Conservation (phyloP, 2,888 invertebrate genomes). For the Mesopsocus fuscifrons region DNA sequence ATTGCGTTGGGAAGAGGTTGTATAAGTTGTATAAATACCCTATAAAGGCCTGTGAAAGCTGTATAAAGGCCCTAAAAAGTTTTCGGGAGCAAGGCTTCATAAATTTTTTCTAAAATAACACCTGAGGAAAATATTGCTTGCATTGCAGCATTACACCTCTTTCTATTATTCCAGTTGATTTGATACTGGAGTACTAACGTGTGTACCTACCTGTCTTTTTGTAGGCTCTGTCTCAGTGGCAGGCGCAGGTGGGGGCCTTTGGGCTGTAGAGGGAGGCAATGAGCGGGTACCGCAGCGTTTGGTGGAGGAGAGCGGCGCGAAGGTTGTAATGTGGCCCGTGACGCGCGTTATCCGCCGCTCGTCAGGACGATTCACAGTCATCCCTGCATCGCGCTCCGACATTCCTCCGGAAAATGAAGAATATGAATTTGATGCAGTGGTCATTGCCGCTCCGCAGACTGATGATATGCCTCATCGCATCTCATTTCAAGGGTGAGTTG, state of each 20-base stretch:
- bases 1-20: no score
- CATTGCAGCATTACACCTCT: no score
- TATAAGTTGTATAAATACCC: no score
- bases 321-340: conserved; percentile 19
- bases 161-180: no score
- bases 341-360: background rate
- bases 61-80: no score
- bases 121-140: no score
- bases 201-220: no score
- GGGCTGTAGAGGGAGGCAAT: conserved; percentile 40
- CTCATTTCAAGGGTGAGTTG: conserved; percentile 19
- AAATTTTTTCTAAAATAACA: no score
- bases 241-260: conserved; percentile 31
- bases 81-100: no score
- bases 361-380: background rate
- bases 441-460: conserved; percentile 35
- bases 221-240: conserved; percentile 29
- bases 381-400: background rate
- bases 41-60: no score
- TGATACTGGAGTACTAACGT: no score
- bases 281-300: conserved; percentile 26
- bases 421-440: conserved; percentile 31
- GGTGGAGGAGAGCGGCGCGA: conserved; percentile 24
- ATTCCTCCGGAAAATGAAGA: conserved; percentile 1
- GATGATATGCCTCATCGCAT: conserved; percentile 21